Evolutionary conservation across 2,888 invertebrate species (phyloP), one percentile per base, ranked within the genome.

Genomic region (Dicranocentrus wangi): DNA sequence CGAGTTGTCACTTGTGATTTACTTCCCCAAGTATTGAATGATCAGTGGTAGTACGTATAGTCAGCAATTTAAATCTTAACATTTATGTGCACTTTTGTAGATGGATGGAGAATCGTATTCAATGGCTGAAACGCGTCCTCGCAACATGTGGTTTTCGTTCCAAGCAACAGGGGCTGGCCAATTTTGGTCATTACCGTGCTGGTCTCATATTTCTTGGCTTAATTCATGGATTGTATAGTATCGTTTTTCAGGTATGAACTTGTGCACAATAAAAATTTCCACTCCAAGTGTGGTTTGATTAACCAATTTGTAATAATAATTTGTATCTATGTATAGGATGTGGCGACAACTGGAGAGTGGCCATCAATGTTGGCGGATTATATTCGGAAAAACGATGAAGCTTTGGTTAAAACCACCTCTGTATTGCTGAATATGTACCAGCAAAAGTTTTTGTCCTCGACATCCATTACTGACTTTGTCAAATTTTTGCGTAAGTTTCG

Each of bases 371-470:
- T 98, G 73, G 97, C 97, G 21, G 97, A 97, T 88, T 97, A 94
- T 89, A 95, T 98, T 87, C 93, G 98, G 1, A 94, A 96, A 89
- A 97, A 96, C 90, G 98, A 99, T 90, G 96, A 96, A 88, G 91
- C 92, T 3, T 92, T 98, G 90, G 90, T 96, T 23, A 97, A 98
- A 88, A 93, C 94, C 15, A 95, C 96, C 13, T 96, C 97, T 88
- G 92, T 92, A 83, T 91, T 98, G 81, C 92, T 98, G 83, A 91
- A 92, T 27, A 91, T 92, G 0, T 94, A 97, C 87, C 94, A 95
- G 53, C 95, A 97, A 87, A 97, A 98, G 89, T 91, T 96, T 87
- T 90, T 97, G 87, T 95, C 96, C 10, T 96, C 97, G 90, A 92
- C 95, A 82, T 95, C 95, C 17, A 94, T 98, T 89, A 92, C 92